Base-by-base conservation (phyloP, 2,113 vertebrate genomes). In the Ceyx melanurus region DNA sequence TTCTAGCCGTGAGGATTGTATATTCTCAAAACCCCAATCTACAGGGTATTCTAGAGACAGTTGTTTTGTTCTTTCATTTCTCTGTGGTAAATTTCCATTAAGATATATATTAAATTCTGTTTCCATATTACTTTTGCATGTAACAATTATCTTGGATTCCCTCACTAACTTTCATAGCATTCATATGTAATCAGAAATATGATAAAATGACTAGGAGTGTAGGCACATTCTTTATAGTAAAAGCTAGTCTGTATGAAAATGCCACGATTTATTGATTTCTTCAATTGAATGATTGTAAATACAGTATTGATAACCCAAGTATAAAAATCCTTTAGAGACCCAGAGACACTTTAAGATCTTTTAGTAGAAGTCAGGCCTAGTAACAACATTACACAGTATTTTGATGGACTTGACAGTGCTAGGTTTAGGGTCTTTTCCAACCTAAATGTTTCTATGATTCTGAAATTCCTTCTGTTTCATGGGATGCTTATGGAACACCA, bases 351-450 rank as follows among this genome's bases (percentile, higher is more conserved):
- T 51, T 58, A 37, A 15, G 54, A 20, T 12, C 15, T 62, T 74
- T 61, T 19, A 33, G 35, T 20, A 62, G 23, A 10, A 26, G 10
- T 57, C 48, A 64, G 56, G 13, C 11, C 14, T 57, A 62, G 12
- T 25, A 45, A 33, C 25, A 65, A 75, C 0, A 1, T 45, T 67
- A 61, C 21, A 37, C 19, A 70, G 28, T 0, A 1, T 53, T 54
- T 61, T 50, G 62, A 13, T 56, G 35, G 56, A 61, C 29, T 61
- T 86, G 40, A 48, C 48, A 62, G 25, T n/a, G 15, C 54, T 61
- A 74, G 29, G 12, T 61, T 66, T 79, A 33, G 0, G 23, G 12
- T 57, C 13, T 50, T 82, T 62, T 68, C 33, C 35, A 67, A 61
- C 6, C 7, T 18, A 66, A 61, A 64, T 19, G 13, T 13, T 20